Evolutionary conservation across 2,797 vertebrate genomes (phyloP), one percentile per base, ranked within the genome.

Genomic region (Cossypha dichroa): DNA sequence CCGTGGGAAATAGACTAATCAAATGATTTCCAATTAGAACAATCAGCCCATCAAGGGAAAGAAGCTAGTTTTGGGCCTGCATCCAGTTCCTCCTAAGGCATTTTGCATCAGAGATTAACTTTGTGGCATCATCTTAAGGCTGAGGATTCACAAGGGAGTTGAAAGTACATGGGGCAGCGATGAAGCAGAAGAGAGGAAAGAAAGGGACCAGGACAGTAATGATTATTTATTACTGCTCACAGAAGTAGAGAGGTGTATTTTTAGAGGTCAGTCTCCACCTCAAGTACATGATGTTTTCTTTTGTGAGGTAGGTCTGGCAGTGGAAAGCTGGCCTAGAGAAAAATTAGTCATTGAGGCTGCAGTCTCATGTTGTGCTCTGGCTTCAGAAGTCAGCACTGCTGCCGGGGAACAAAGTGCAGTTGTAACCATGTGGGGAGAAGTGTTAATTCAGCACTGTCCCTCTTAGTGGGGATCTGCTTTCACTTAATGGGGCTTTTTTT

Each of bases 1-100:
- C 76, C 46, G 41, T 73, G 41, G 72, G 89, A 95, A 95, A 69
- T n/a, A 64, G 73, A 66, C 73, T 95, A 91, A 94, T 95, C 91
- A 94, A 69, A 83, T 52, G 89, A 94, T 93, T 96, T 83, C 90
- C 90, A 91, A 56, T 94, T 89, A 94, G 31, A 88, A 68, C 78
- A 83, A 77, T 92, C 80, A 72, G 49, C 46, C 89, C 75, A 64
- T 95, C 72, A 80, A 81, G 66, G 46, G 60, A 95, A 97, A 88
- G 54, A 91, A 77, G 72, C 34, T 49, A 70, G 43, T 66, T 13
- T 85, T 70, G 78, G 89, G 91, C 81, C 90, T 87, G 36, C 36
- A 80, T 94, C 94, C 91, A 89, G 81, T 85, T 95, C 60, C 58
- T 95, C 89, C 55, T 80, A 72, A 87, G 81, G 90, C 93, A 62